phyloP scores from a whole-genome alignment of 2,113 vertebrate genomes.

The Pithys albifrons region DNA sequence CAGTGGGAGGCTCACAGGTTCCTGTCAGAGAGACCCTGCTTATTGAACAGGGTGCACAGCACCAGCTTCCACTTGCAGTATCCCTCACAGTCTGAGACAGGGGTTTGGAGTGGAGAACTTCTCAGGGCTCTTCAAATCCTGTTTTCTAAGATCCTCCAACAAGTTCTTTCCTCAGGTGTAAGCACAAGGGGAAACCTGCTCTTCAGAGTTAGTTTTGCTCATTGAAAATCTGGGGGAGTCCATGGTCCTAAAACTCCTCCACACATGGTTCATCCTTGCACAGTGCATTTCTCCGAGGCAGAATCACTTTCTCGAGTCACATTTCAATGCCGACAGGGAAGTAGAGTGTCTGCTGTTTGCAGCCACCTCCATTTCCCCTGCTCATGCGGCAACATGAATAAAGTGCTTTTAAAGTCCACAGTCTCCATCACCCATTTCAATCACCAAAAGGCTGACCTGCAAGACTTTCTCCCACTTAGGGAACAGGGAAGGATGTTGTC shows the following conservation, averaged over 20 bases:
- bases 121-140: not conserved
- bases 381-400: not conserved
- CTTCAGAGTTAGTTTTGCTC: not conserved
- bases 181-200: not conserved
- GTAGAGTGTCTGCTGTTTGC: not conserved
- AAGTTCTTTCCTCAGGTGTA: not conserved
- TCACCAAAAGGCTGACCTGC: not conserved
- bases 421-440: not conserved
- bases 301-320: not conserved
- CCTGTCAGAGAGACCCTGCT: not conserved
- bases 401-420: not conserved
- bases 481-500: not conserved
- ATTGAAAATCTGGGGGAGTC: not conserved
- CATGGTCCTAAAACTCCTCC: not conserved
- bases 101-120: accelerated
- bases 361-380: not conserved
- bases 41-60: not conserved
- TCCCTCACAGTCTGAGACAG: not conserved
- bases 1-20: not conserved
- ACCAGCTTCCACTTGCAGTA: not conserved
- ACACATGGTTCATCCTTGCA: not conserved
- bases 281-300: not conserved
- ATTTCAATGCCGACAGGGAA: not conserved
- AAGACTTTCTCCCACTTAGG: not conserved
- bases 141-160: not conserved